These are phyloP conservation scores for Pao palembangensis DNA, from an alignment of 2,113 vertebrate species.

Conservation along the genomic window DNA sequence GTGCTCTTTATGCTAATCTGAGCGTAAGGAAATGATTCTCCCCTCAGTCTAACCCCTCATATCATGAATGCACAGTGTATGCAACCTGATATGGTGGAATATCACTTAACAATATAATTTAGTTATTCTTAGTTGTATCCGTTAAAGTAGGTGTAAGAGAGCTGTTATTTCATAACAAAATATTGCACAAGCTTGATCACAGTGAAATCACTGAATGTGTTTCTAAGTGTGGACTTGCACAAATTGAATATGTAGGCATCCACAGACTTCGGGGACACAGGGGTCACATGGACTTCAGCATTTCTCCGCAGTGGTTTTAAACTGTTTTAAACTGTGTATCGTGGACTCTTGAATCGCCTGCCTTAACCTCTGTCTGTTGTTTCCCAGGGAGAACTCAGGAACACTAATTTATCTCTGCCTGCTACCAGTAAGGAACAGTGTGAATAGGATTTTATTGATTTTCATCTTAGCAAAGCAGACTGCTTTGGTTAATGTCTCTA, in stretches of 20 bases:
- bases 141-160: constrained; percentile 8
- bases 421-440: constrained; percentile 9
- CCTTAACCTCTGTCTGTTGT: background rate
- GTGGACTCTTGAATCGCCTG: background rate
- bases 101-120: constrained; percentile 14
- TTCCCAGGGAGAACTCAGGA: constrained; percentile 1
- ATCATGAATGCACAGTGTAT: constrained; percentile 1
- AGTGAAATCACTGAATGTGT: background rate
- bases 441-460: constrained; percentile 27
- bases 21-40: constrained; percentile 27
- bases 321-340: background rate
- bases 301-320: background rate
- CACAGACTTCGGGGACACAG: background rate
- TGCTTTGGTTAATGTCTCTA: constrained; percentile 11
- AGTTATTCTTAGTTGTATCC: background rate
- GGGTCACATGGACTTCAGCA: no score
- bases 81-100: background rate
- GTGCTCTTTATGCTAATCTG: constrained; percentile 36
- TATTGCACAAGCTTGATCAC: background rate
- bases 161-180: background rate
- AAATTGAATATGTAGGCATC: background rate
- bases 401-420: constrained; percentile 20
- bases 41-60: constrained; percentile 13
- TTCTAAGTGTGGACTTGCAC: background rate
- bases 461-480: constrained; percentile 19